phyloP scores from a whole-genome alignment of 2,113 vertebrate genomes.

The Gorsachius goisagi region DNA sequence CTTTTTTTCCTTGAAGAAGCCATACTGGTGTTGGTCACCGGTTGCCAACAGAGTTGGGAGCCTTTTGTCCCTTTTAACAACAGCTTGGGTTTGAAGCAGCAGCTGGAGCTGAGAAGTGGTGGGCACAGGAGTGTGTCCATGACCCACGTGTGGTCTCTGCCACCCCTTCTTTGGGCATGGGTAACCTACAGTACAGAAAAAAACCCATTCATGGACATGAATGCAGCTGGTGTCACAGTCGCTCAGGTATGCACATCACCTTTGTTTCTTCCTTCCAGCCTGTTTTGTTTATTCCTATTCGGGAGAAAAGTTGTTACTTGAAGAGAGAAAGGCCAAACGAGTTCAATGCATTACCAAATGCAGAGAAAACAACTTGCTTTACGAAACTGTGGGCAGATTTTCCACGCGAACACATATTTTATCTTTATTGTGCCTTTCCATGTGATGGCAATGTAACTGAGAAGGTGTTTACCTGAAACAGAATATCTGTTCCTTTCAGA shows the following conservation, averaged over 20 bases:
- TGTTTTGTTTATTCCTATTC: not conserved
- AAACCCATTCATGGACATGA: not conserved
- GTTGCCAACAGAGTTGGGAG: not conserved
- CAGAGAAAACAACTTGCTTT: not conserved
- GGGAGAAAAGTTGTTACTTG: not conserved
- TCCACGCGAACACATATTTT: not conserved
- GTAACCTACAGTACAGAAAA: not conserved
- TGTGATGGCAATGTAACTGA: not conserved
- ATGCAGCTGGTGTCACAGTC: not conserved
- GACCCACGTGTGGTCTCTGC: accelerated
- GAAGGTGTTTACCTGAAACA: conserved; percentile 34
- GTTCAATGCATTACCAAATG: not conserved
- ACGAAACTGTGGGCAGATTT: not conserved
- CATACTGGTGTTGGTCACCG: accelerated
- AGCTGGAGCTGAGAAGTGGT: not conserved
- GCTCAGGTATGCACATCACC: not conserved
- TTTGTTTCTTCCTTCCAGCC: not conserved
- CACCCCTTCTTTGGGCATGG: not conserved
- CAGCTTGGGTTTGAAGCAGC: not conserved
- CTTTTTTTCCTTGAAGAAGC: not conserved
- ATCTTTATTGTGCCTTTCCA: not conserved
- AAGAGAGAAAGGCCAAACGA: not conserved
- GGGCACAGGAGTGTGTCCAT: not conserved
- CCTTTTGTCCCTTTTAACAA: not conserved
- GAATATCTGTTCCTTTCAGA: not conserved